Conservation (phyloP, 1,140 invertebrate species). For the Eriosoma lanigerum region DNA sequence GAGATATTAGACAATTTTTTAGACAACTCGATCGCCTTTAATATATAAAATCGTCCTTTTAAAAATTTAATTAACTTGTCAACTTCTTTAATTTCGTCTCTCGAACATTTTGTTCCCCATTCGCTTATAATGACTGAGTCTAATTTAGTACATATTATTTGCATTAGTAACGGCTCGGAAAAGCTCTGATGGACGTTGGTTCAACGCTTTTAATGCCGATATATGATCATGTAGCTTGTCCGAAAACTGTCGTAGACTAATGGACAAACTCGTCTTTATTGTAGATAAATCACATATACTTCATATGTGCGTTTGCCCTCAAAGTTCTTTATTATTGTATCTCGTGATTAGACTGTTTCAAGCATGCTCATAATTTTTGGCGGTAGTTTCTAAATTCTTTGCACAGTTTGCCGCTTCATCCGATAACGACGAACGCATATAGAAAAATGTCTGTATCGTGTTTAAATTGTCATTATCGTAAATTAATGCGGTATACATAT, state of each 20-base stretch:
- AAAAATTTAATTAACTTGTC: slow-evolving; percentile 9
- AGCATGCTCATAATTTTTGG: neutral
- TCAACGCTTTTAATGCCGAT: neutral
- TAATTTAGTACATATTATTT: slow-evolving; percentile 2
- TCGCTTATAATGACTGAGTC: neutral
- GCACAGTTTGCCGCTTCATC: neutral
- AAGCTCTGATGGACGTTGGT: neutral
- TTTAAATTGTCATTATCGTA: neutral
- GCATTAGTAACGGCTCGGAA: neutral
- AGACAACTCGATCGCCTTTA: neutral
- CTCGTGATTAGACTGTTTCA: neutral
- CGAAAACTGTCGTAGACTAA: neutral
- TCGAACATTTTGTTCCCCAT: neutral
- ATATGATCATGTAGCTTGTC: neutral
- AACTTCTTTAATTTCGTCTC: neutral
- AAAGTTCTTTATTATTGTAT: slow-evolving; percentile 22
- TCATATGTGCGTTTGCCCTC: slow-evolving; percentile 17
- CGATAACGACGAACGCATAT: neutral
- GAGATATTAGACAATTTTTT: neutral
- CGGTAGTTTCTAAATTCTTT: neutral
- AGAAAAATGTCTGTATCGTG: neutral
- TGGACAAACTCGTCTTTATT: neutral
- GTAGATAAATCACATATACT: slow-evolving; percentile 1
- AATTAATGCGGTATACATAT: neutral
- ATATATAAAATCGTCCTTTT: neutral